Percentiles rank a stretch among this genome's conserved stretches.
Conservation (phyloP, 2,797 vertebrate species). For the Sebastiscus albofasciatus region DNA sequence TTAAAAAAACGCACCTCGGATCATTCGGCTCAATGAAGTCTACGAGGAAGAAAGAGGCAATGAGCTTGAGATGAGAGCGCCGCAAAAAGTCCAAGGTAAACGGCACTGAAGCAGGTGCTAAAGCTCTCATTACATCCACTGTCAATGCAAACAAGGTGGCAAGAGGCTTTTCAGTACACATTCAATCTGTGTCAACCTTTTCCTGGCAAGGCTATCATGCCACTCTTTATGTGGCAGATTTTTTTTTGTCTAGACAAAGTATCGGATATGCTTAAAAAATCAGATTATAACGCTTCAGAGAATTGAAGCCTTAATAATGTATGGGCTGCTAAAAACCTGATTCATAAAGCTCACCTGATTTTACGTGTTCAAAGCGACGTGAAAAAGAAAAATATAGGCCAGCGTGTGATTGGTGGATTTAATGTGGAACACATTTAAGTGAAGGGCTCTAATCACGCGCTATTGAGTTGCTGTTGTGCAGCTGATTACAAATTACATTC, state of each 20-base stretch:
- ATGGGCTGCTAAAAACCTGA: background rate
- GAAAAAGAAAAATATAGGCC: constrained; percentile 15
- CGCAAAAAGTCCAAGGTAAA: constrained; percentile 26
- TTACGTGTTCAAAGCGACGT: background rate
- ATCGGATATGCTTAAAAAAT: background rate
- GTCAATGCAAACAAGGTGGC: constrained; percentile 18
- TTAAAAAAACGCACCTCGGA: background rate
- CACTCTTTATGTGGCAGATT: background rate
- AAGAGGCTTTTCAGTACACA: constrained; percentile 16
- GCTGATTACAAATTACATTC: constrained; percentile 72
- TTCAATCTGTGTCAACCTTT: constrained; percentile 19
- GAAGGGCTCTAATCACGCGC: constrained; percentile 64
- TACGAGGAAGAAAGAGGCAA: background rate
- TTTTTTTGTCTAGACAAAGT: constrained; percentile 1
- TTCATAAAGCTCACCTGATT: constrained; percentile 11
- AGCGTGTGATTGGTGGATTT: constrained; percentile 49
- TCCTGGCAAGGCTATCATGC: background rate
- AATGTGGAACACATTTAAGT: constrained; percentile 42
- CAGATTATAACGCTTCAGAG: background rate
- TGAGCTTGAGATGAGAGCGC: background rate
- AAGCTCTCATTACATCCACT: constrained; percentile 10
- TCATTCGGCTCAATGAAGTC: constrained; percentile 14
- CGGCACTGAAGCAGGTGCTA: constrained; percentile 1
- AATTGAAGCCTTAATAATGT: constrained; percentile 1
- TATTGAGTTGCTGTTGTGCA: constrained; percentile 69